These are phyloP conservation scores for Liodrosophila aerea DNA, from an alignment of 2,888 invertebrate genomes.

Conservation along the genomic window DNA sequence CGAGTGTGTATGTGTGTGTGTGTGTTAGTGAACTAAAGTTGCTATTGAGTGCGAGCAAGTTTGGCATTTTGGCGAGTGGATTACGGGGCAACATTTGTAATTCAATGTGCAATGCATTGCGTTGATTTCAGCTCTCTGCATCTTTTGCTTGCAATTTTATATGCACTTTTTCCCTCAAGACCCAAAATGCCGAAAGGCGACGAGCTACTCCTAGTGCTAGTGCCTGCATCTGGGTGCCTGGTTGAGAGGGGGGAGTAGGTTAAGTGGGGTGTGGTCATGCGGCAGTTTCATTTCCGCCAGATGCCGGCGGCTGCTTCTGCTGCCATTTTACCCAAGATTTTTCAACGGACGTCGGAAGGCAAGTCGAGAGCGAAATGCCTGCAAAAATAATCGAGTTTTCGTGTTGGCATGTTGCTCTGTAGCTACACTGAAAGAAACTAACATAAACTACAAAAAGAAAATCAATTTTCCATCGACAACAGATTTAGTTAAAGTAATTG, in stretches of 20 bases:
- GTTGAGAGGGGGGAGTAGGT: neutral
- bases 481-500: too few relatives aligned
- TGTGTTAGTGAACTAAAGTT: neutral
- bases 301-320: constrained; percentile 36
- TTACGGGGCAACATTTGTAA: constrained; percentile 61
- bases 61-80: constrained; percentile 28
- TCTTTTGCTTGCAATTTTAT: constrained; percentile 36
- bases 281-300: constrained; percentile 67
- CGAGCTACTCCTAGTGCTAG: too few relatives aligned
- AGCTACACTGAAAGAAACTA: too few relatives aligned
- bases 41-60: constrained; percentile 3
- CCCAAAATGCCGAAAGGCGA: neutral
- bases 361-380: constrained; percentile 35
- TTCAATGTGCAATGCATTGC: constrained; percentile 66
- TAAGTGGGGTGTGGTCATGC: constrained; percentile 38
- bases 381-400: constrained; percentile 63
- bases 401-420: constrained; percentile 14
- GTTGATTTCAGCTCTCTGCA: constrained; percentile 57
- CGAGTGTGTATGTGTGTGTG: too few relatives aligned
- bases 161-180: constrained; percentile 21
- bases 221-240: neutral
- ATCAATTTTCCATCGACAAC: too few relatives aligned
- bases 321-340: constrained; percentile 22
- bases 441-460: too few relatives aligned
- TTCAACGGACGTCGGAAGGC: constrained; percentile 40